phyloP scores from a whole-genome alignment of 2,888 invertebrate genomes.

The Osedax fenrisi region DNA sequence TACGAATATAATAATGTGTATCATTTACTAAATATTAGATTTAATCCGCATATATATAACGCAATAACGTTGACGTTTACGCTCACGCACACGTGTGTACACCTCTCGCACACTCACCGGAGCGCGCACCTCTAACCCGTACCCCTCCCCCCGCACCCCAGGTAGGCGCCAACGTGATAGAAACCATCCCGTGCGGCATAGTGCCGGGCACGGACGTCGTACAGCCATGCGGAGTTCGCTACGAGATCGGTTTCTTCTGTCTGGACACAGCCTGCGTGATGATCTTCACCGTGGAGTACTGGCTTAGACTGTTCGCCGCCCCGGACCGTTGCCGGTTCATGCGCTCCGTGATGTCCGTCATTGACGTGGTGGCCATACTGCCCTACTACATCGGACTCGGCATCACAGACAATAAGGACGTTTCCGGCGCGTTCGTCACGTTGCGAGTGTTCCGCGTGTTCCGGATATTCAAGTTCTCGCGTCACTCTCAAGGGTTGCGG shows the following conservation, averaged over 20 bases:
- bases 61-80: no score
- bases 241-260: slow-evolving; percentile 85
- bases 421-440: slow-evolving; percentile 96
- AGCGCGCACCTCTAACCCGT: no score
- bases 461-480: slow-evolving; percentile 98
- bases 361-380: slow-evolving; percentile 95
- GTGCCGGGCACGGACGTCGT: slow-evolving; percentile 52
- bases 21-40: no score
- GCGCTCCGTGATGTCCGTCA: slow-evolving; percentile 95
- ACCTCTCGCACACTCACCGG: no score
- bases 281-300: slow-evolving; percentile 94
- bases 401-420: slow-evolving; percentile 93
- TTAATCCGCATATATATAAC: no score
- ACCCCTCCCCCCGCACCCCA: no score
- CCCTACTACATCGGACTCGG: slow-evolving; percentile 91
- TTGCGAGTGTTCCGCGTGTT: slow-evolving; percentile 96
- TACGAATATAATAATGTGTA: no score
- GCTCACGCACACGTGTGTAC: no score
- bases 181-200: slow-evolving; percentile 80
- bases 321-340: slow-evolving; percentile 94
- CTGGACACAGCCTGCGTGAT: slow-evolving; percentile 99
- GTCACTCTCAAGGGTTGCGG: slow-evolving; percentile 93
- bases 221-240: slow-evolving; percentile 74
- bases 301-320: slow-evolving; percentile 83
- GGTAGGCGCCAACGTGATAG: slow-evolving; percentile 97